These are phyloP conservation scores for Carettochelys insculpta DNA, from an alignment of 2,113 vertebrate species.

Conservation along the genomic window DNA sequence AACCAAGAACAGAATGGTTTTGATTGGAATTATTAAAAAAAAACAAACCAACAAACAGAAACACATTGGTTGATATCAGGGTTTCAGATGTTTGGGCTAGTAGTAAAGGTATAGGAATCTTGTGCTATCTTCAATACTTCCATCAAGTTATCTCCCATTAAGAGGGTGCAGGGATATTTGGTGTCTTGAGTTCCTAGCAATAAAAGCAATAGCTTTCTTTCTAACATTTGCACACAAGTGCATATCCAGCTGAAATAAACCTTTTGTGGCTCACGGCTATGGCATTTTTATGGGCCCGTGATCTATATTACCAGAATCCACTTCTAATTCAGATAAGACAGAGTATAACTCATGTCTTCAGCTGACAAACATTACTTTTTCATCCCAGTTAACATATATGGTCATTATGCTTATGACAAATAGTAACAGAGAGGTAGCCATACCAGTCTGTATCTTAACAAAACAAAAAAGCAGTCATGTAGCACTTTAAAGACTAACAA, in stretches of 20 bases:
- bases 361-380: background rate
- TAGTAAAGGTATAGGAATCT: background rate
- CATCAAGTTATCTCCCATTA: conserved; percentile 25
- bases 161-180: background rate
- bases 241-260: background rate
- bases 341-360: background rate
- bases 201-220: background rate
- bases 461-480: too few relatives aligned
- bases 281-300: background rate
- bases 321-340: background rate
- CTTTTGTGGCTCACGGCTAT: conserved; percentile 6
- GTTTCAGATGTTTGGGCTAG: background rate
- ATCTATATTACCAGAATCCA: background rate
- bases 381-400: accelerated
- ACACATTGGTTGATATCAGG: background rate
- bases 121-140: background rate
- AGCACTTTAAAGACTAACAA: too few relatives aligned
- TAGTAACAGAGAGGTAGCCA: too few relatives aligned
- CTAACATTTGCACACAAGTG: background rate
- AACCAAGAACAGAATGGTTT: background rate
- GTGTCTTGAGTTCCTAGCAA: conserved; percentile 7
- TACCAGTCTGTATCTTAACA: too few relatives aligned
- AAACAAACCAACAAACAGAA: background rate
- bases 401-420: accelerated
- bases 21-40: background rate